These are phyloP conservation scores for Trissolcus brochymenae DNA, from an alignment of 2,888 invertebrate species.

Conservation along the genomic window DNA sequence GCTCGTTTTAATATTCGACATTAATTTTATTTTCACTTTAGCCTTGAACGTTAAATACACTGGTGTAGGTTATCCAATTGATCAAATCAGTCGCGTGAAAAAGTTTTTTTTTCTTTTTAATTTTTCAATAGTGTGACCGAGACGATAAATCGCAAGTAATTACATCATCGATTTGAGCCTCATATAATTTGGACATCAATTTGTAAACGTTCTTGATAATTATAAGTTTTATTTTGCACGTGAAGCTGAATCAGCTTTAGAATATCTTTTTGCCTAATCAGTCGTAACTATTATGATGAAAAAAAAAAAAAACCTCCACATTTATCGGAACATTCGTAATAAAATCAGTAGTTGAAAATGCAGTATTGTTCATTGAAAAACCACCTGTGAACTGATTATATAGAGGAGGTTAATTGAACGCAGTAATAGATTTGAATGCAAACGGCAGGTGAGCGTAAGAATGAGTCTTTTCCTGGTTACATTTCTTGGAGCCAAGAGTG, in stretches of 20 bases:
- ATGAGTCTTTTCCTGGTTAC: conserved; percentile 37
- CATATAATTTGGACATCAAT: too few relatives aligned
- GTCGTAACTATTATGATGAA: too few relatives aligned
- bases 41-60: conserved; percentile 21
- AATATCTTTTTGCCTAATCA: too few relatives aligned
- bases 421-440: conserved; percentile 58
- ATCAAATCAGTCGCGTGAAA: too few relatives aligned
- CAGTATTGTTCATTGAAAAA: conserved; percentile 29
- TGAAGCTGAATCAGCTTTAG: too few relatives aligned
- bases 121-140: conserved; percentile 48
- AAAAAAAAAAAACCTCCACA: too few relatives aligned
- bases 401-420: conserved; percentile 56
- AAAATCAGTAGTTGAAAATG: too few relatives aligned
- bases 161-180: too few relatives aligned
- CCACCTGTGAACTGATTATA: conserved; percentile 54
- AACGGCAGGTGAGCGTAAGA: conserved; percentile 54
- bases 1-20: conserved; percentile 37
- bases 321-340: too few relatives aligned
- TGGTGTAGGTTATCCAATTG: too few relatives aligned
- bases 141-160: conserved; percentile 37
- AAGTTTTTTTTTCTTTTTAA: neutral
- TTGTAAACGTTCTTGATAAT: too few relatives aligned
- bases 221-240: too few relatives aligned
- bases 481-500: conserved; percentile 15
- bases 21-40: conserved; percentile 40